Evolutionary conservation across 2,797 vertebrate genomes (phyloP), one percentile per base, ranked within the genome.

Genomic region (Anniella stebbinsi): DNA sequence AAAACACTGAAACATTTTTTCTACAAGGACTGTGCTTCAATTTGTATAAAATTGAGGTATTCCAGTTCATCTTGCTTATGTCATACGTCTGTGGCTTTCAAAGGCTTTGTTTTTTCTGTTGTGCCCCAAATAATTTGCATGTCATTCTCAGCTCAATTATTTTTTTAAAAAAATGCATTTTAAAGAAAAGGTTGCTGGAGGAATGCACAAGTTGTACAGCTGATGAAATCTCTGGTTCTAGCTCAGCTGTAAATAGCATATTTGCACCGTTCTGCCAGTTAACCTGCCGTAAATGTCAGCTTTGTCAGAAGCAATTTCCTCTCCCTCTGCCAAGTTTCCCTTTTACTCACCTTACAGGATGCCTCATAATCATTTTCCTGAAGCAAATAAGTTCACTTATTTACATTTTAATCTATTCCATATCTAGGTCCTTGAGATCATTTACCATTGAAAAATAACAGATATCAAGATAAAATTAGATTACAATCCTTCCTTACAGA

Each of bases 1-100:
- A 60, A 66, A 94, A 92, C 33, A 82, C 80, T 92, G 91, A 78
- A 91, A 77, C 45, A 3, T 66, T 21, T 84, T 45, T 86, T 38
- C 92, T 94, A 91, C 86, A 94, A 90, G 84, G 76, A 87, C 86
- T 94, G 57, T 92, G 91, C 83, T 78, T 93, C 91, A 91, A 57
- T 96, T 94, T 91, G 87, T 80, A 93, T 88, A 90, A 94, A 94
- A 87, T 86, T 2, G 21, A 87, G 78, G 80, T 87, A 23, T 88
- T 90, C 93, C 90, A 87, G 89, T 95, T 84, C 80, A 85, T 88
- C 91, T 93, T 90, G 83, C 75, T 0, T 69, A 0, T 90, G 87
- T 91, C 81, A 92, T 80, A 90, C 57, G 60, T 91, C 87, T 80
- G 38, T 57, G 87, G n/a, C 75, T 89, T n/a, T 6, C 92, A 67